phyloP scores from a whole-genome alignment of 2,113 vertebrate genomes.

The Brachyhypopomus gauderio region DNA sequence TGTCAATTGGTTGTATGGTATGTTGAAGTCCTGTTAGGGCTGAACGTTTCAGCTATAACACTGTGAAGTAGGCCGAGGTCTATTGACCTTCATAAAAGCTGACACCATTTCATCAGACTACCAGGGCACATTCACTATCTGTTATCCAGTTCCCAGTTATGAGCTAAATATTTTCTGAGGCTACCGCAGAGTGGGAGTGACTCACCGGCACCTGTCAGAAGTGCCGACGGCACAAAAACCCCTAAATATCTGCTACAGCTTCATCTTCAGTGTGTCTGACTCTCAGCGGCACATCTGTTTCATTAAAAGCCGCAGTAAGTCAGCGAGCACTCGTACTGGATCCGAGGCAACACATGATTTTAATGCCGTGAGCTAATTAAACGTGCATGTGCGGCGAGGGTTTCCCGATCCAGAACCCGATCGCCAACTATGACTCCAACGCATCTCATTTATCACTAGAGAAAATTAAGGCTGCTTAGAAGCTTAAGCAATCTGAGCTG shows the following conservation, averaged over 20 bases:
- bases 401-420: not conserved
- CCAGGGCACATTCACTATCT: too few relatives aligned
- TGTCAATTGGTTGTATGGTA: too few relatives aligned
- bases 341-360: conserved; percentile 25
- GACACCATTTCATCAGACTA: too few relatives aligned
- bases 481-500: not conserved
- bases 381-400: not conserved
- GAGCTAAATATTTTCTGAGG: too few relatives aligned
- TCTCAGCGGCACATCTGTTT: conserved; percentile 26
- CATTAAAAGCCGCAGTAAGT: conserved; percentile 37
- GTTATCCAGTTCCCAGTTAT: too few relatives aligned
- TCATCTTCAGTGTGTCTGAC: conserved; percentile 30
- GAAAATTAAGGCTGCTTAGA: not conserved
- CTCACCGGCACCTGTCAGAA: not conserved
- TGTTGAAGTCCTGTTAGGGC: too few relatives aligned
- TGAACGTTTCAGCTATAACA: too few relatives aligned
- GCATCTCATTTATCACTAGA: not conserved
- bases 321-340: conserved; percentile 22
- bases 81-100: too few relatives aligned
- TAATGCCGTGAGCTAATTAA: conserved; percentile 10
- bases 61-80: too few relatives aligned
- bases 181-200: not conserved
- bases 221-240: not conserved
- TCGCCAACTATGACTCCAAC: not conserved
- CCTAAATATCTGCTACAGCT: conserved; percentile 9